Percentiles rank a stretch among this genome's conserved stretches.
Conservation (phyloP, 2,113 vertebrate species). For the Poeciliopsis prolifica region DNA sequence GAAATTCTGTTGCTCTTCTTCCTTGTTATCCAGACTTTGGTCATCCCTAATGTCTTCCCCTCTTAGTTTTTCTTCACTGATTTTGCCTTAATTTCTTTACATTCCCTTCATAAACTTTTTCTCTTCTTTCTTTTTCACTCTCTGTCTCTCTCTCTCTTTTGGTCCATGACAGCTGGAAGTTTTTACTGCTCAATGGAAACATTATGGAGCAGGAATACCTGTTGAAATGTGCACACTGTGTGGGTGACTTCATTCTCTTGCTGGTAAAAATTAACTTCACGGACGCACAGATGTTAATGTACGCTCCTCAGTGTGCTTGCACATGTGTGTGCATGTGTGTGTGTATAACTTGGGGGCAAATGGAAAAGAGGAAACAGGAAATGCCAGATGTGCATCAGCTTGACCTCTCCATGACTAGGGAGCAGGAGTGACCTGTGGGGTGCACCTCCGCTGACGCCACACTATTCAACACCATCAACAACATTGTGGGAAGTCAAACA, state of each 20-base stretch:
- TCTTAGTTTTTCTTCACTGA: conserved; percentile 2
- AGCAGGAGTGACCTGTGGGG: conserved; percentile 33
- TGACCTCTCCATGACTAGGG: conserved; percentile 63
- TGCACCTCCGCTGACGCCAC: conserved; percentile 36
- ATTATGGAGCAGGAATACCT: conserved; percentile 55
- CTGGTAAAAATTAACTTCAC: conserved; percentile 42
- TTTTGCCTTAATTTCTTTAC: background rate
- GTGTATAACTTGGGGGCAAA: conserved; percentile 49
- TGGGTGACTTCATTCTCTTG: conserved; percentile 16
- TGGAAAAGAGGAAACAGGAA: conserved; percentile 72
- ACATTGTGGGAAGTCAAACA: conserved; percentile 18
- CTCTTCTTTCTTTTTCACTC: background rate
- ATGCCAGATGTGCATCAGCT: conserved; percentile 77
- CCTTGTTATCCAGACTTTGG: conserved; percentile 3
- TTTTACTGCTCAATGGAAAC: conserved; percentile 62
- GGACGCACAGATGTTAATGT: conserved; percentile 37
- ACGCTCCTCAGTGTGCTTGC: conserved; percentile 20
- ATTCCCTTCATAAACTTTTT: conserved; percentile 7
- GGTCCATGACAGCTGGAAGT: conserved; percentile 45
- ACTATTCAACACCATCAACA: conserved; percentile 10
- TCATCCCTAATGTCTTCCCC: background rate
- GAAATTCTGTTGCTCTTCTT: conserved; percentile 19
- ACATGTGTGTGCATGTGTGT: background rate
- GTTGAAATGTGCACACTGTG: conserved; percentile 10
- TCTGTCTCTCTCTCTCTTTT: conserved; percentile 5